Conservation (phyloP, 2,797 vertebrate species). For the Monodelphis domestica region DNA sequence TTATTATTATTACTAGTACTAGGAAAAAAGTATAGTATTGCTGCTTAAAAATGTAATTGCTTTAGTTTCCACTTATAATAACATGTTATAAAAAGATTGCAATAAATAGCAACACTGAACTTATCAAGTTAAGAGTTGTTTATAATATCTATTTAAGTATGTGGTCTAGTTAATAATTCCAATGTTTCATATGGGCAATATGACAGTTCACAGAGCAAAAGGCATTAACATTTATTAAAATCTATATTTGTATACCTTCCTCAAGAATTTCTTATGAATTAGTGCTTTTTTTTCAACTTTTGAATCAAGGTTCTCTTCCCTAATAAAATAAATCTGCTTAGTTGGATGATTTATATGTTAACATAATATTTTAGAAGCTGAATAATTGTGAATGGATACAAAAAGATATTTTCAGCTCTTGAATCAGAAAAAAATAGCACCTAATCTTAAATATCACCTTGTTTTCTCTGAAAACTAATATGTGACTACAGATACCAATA, state of each 20-base stretch:
- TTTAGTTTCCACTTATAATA: conserved; percentile 36
- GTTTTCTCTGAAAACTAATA: neutral
- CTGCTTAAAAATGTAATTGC: conserved; percentile 29
- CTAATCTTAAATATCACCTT: neutral
- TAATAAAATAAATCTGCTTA: conserved; percentile 8
- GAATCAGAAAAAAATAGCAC: neutral
- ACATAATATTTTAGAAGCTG: conserved; percentile 6
- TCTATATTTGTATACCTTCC: conserved; percentile 35
- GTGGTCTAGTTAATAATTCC: conserved; percentile 26
- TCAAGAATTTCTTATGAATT: conserved; percentile 35
- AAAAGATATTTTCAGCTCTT: conserved; percentile 8
- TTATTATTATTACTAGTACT: neutral
- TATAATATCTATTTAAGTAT: neutral
- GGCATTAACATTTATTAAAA: conserved; percentile 16
- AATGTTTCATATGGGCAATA: conserved; percentile 5
- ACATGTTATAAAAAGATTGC: conserved; percentile 14
- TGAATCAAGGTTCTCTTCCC: neutral
- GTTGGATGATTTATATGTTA: neutral
- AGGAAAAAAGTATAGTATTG: conserved; percentile 1
- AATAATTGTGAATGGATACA: neutral
- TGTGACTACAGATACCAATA: neutral
- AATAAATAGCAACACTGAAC: neutral
- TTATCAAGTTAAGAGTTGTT: neutral
- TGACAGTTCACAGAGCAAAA: conserved; percentile 25
- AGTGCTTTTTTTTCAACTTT: conserved; percentile 10